Base-by-base conservation (phyloP, 2,888 invertebrate genomes). In the Cyclophora albipunctata region DNA sequence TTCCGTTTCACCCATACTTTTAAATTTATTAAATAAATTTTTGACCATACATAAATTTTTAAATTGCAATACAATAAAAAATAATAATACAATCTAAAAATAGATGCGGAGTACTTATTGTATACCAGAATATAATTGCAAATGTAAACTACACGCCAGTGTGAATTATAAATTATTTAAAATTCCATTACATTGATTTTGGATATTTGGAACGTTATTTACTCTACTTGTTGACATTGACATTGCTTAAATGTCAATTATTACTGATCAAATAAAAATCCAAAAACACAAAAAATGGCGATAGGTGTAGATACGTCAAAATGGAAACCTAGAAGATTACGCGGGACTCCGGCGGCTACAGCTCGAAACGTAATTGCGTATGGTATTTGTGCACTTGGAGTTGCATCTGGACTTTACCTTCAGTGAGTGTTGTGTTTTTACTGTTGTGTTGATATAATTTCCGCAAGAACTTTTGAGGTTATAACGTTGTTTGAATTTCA, bases 321-420 rank as follows among this genome's bases (percentile, higher is more conserved):
- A 71, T 87, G 92, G 73, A 93, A 93, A 86, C 93, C 93, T 57
- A 89, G 93, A 76, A 88, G 90, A 81, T 77, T 92, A 53, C 88
- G 84, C 74, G 93, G 93, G 62, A 93, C 93, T 44, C 93, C 93
- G 45, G 90, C 92, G 46, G 90, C 84, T 58, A 69, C 64, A 55
- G 83, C 89, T 52, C 80, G 92, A 57, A 92, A 92, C 73, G 78
- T 82, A 52, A 80, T 90, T 58, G 90, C 90, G 6, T 60, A 80
- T 33, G 88, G 86, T 35, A 53, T 87, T 5, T 43, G 93, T 55
- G 73, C 75, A 40, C 45, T 85, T 52, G 89, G 89, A 53, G 62
- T 83, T 47, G 5, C 84, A 44, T 69, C 62, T 51, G 91, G 90
- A 57, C 58, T 69, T 7, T 56, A 87, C 52, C 90, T 84, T 50